Conservation (phyloP, 2,888 invertebrate genomes). For the Brachyopa scutellaris region DNA sequence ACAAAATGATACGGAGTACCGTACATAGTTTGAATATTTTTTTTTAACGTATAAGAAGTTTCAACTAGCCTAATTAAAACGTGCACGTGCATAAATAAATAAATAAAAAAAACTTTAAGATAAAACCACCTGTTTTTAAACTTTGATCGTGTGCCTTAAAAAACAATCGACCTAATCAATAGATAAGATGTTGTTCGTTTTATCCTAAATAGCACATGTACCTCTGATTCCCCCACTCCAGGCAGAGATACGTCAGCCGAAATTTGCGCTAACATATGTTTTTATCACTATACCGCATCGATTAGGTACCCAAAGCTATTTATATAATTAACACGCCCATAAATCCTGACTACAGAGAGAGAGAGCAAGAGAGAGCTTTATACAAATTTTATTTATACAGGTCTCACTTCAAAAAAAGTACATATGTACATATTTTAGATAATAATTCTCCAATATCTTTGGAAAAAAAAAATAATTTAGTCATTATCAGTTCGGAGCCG, state of each 20-base stretch:
- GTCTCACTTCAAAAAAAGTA: neutral
- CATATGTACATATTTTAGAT: neutral
- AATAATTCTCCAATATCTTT: conserved; percentile 26
- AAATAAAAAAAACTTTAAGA: too few species aligned
- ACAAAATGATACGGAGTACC: too few species aligned
- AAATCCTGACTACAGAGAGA: neutral
- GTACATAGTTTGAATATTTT: too few species aligned
- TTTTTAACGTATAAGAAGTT: too few species aligned
- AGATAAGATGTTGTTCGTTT: too few species aligned
- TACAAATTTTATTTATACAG: too few species aligned
- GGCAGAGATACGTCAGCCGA: too few species aligned
- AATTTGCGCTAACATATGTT: conserved; percentile 14
- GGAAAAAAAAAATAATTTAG: neutral
- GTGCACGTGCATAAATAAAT: too few species aligned
- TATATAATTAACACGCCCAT: conserved; percentile 28
- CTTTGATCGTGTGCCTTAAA: neutral
- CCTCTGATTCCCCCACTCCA: too few species aligned
- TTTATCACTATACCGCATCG: conserved; percentile 15
- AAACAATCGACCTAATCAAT: neutral
- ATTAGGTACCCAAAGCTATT: conserved; percentile 3
- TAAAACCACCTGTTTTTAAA: neutral
- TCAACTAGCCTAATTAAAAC: too few species aligned
- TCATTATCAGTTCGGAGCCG: conserved; percentile 29
- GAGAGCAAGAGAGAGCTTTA: conserved; percentile 12
- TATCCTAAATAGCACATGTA: too few species aligned